Base-by-base conservation (phyloP, 2,113 vertebrate species). In the Synodontis membranacea region DNA sequence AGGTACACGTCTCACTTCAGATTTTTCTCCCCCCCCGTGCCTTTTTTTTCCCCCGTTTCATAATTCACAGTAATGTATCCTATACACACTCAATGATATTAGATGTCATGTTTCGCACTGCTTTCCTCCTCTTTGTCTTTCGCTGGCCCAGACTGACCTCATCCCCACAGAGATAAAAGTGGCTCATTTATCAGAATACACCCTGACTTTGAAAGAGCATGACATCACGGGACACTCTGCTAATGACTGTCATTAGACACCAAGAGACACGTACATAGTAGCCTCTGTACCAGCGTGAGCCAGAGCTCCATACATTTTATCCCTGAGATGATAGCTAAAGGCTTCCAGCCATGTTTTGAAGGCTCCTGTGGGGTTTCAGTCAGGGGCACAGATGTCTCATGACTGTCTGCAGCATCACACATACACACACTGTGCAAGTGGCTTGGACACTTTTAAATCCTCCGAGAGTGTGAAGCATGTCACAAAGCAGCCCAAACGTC, bases 1-100 rank as follows among this genome's bases (percentile, higher is more conserved):
- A 92, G 96, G 96, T 97, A 89, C 14, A 94, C 11, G 4, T 60
- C 54, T 2, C 17, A 50, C 58, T 15, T 84, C 2, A 21, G 8
- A 74, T 48, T 75, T 23, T 60, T 46, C 46, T 17, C 31, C 28
- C 39, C 48, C n/a, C 37, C 39, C 50, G 8, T 34, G 44, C 3
- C 56, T 52, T 28, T 48, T 48, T 58, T 25, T 42, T 85, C 34
- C n/a, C n/a, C n/a, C n/a, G n/a, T n/a, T n/a, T n/a, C n/a, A 39
- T 19, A 1, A 34, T 56, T 48, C 5, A 15, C 46, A 48, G 23
- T 66, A 50, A n/a, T 48, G 46, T 28, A 78, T 62, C 31, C 15
- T 80, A n/a, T 19, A 56, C 21, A 37, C 74, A 84, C 62, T 54
- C 48, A 14, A 17, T 79, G 34, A 80, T 48, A 86, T 80, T 12